phyloP scores from a whole-genome alignment of 2,888 invertebrate genomes.

The Aricia artaxerxes region DNA sequence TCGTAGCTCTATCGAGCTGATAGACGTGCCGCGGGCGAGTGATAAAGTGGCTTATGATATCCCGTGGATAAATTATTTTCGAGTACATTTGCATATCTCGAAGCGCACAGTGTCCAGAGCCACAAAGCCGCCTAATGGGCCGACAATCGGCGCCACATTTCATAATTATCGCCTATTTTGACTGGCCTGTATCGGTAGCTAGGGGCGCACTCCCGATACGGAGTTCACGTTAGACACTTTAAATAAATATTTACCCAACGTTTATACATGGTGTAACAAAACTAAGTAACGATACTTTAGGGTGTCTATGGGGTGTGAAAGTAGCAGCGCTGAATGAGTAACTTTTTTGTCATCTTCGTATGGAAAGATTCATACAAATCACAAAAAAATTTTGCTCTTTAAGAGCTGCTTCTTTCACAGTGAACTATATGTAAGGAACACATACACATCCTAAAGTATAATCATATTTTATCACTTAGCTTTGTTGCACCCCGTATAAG shows the following conservation, averaged over 20 bases:
- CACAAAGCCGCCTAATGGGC: conserved; percentile 73
- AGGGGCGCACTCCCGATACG: conserved; percentile 49
- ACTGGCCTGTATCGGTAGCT: conserved; percentile 71
- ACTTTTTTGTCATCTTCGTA: no score
- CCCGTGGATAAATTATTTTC: conserved; percentile 43
- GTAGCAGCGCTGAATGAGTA: no score
- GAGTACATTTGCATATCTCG: conserved; percentile 66
- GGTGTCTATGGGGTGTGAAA: no score
- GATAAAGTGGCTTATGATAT: conserved; percentile 33
- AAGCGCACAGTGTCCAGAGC: conserved; percentile 54
- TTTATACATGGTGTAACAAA: no score
- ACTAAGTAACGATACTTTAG: no score
- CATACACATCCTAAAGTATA: no score
- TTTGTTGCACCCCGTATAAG: no score
- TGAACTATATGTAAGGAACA: no score
- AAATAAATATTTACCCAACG: background rate
- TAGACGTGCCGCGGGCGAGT: conserved; percentile 12
- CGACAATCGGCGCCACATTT: conserved; percentile 75
- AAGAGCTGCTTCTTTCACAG: no score
- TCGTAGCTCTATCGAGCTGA: background rate
- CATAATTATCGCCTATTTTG: conserved; percentile 79
- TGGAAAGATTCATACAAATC: no score
- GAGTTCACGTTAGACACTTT: conserved; percentile 50
- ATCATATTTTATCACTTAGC: no score
- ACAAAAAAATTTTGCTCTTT: no score